phyloP scores from a whole-genome alignment of 2,113 vertebrate species.

The Tretioscincus oriximinensis region DNA sequence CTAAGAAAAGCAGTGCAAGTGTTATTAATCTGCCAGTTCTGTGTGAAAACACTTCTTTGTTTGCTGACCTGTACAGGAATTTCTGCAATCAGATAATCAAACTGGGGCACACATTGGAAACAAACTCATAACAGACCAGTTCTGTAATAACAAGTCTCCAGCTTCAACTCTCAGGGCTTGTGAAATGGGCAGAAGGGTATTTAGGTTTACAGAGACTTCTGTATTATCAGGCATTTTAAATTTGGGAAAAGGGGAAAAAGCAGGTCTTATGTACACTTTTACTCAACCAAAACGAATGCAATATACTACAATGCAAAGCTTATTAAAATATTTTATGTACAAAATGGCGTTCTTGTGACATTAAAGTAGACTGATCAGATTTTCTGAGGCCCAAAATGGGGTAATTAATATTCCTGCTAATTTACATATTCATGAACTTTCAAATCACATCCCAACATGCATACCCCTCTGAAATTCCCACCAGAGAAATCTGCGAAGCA shows the following conservation, averaged over 20 bases:
- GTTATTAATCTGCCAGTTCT: not conserved
- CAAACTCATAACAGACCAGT: not conserved
- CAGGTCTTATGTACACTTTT: not conserved
- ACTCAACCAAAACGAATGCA: not conserved
- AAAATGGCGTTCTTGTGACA: not conserved
- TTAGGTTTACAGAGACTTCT: not conserved
- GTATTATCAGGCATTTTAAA: not conserved
- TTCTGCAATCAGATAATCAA: constrained; percentile 11
- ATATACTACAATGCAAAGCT: no score
- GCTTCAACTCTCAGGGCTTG: not conserved
- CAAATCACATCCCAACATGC: no score
- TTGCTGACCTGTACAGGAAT: not conserved
- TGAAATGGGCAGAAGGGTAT: not conserved
- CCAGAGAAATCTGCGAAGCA: no score
- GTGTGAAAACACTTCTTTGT: not conserved
- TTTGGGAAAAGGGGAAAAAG: accelerated
- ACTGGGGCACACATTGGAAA: constrained; percentile 2
- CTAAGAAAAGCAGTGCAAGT: not conserved
- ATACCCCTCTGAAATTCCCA: no score
- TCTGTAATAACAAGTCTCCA: not conserved
- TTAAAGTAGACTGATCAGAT: no score
- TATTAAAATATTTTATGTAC: not conserved
- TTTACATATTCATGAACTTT: no score
- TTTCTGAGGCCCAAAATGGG: no score
- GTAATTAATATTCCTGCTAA: no score